Base-by-base conservation (phyloP, 2,797 vertebrate species). In the Helostoma temminkii region DNA sequence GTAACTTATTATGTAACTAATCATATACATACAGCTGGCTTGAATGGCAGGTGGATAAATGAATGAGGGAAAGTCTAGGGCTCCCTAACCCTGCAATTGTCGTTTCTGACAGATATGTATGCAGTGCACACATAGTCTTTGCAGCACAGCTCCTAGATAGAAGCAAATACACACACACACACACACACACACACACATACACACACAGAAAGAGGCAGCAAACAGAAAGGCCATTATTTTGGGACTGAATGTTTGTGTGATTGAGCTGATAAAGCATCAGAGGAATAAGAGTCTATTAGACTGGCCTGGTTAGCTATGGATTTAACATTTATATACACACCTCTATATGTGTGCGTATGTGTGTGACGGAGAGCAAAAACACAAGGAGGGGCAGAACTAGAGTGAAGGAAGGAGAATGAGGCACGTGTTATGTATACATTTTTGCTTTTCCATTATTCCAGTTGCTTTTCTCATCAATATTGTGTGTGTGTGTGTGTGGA, bases 141-240 rank as follows among this genome's bases (percentile, higher is more conserved):
- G 82, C 84, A 53, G 50, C 76, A 78, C 71, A 63, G 70, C 81
- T 83, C 54, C 18, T 32, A 72, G 81, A 89, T 77, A 78, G 72
- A 83, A 39, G n/a, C 19, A 36, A 26, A 36, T 56, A 43, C 67
- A 70, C 55, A 66, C 63, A 36, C 62, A 24, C 61, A 55, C 59
- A 42, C 52, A 47, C 43, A 42, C 64, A 53, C 52, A 71, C 63
- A 60, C 58, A 41, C 21, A 42, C 48, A 19, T 24, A 43, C 49
- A 18, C 61, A 78, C 26, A 63, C 22, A 48, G 50, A 81, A 53
- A 64, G 75, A 85, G 61, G 78, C 63, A 36, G 80, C 81, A 86
- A 90, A 89, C 82, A 90, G 80, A 91, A 90, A 92, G 87, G 81
- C 88, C 85, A 91, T 91, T 91, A 91, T 91, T 89, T 91, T 85